These are phyloP conservation scores for Myanophis thanlyinensis DNA, from an alignment of 2,113 vertebrate genomes.

Conservation along the genomic window DNA sequence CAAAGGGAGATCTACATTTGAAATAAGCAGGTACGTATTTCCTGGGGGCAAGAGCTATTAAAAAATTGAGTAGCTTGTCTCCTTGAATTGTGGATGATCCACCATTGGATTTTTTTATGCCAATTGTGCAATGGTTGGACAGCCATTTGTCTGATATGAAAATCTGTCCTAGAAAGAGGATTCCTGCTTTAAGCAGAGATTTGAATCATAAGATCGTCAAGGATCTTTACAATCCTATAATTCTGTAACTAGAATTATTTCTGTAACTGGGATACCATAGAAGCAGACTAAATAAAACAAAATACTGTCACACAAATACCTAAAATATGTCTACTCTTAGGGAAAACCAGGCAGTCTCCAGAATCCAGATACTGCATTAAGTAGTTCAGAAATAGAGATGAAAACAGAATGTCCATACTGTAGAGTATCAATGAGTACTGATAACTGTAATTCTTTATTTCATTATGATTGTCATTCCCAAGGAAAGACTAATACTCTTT, in stretches of 20 bases:
- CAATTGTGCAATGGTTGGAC: too few species aligned
- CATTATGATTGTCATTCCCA: background rate
- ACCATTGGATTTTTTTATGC: too few species aligned
- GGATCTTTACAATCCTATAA: background rate
- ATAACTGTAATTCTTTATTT: background rate
- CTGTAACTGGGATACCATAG: background rate
- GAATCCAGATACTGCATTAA: background rate
- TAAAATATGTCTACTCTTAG: background rate
- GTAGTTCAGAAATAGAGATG: background rate
- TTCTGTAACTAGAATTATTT: background rate
- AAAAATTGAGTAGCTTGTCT: too few species aligned
- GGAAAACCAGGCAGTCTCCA: background rate
- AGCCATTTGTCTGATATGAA: too few species aligned
- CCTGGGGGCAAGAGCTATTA: too few species aligned
- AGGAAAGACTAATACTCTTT: background rate
- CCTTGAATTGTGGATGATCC: too few species aligned
- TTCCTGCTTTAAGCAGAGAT: background rate
- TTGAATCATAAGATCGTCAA: background rate
- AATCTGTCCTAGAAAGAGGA: background rate
- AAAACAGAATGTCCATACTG: background rate
- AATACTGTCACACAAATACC: background rate
- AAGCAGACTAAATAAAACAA: background rate
- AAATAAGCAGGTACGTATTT: too few species aligned
- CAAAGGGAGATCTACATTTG: too few species aligned
- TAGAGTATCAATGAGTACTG: background rate